phyloP scores from a whole-genome alignment of 2,888 invertebrate genomes.

The Andrena bicolor region DNA sequence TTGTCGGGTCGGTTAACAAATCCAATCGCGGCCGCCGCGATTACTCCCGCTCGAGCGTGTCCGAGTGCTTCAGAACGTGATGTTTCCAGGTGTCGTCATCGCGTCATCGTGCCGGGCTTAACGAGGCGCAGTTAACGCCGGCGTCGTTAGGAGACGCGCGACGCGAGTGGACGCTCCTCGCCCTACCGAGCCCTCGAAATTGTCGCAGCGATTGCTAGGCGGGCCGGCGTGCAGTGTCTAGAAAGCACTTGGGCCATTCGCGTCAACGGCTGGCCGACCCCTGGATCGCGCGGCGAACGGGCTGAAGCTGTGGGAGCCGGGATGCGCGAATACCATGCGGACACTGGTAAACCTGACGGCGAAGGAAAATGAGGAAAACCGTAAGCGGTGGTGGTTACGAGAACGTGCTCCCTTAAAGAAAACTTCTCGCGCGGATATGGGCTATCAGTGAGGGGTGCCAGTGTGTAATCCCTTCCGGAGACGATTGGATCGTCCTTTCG shows the following conservation, averaged over 20 bases:
- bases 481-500: conserved; percentile 39
- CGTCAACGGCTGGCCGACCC: conserved; percentile 16
- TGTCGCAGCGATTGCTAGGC: conserved; percentile 30
- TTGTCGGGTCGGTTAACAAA: conserved; percentile 49
- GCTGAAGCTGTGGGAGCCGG: neutral
- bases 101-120: conserved; percentile 57
- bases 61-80: conserved; percentile 59
- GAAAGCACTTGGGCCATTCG: conserved; percentile 43
- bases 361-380: conserved; percentile 2
- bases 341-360: neutral
- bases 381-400: conserved; percentile 14
- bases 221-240: conserved; percentile 22
- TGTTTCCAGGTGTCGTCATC: conserved; percentile 66
- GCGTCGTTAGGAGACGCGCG: conserved; percentile 63
- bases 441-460: conserved; percentile 22
- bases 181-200: conserved; percentile 40
- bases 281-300: conserved; percentile 18
- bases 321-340: neutral
- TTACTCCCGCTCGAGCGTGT: conserved; percentile 61
- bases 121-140: conserved; percentile 71
- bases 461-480: conserved; percentile 30
- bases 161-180: conserved; percentile 43
- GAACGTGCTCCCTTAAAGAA: conserved; percentile 26
- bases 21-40: conserved; percentile 56
- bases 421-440: conserved; percentile 23